A percentile compares a stretch with the other conserved stretches of the same genome.
These are phyloP conservation scores for Dynastes grantii DNA, from an alignment of 2,888 invertebrate genomes.

Conservation along the genomic window DNA sequence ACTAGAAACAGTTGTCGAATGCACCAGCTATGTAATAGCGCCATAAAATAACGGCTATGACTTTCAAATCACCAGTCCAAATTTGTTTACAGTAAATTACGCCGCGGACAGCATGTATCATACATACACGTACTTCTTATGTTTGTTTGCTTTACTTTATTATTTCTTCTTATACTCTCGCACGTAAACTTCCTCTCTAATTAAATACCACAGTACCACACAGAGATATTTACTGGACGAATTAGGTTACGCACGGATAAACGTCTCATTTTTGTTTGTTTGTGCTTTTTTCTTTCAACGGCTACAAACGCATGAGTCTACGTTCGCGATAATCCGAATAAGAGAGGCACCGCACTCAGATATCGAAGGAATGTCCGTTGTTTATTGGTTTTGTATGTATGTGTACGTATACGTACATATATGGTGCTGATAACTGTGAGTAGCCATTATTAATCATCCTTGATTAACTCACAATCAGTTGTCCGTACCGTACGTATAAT, in stretches of 20 bases:
- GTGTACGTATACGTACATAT: neutral
- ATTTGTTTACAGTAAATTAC: neutral
- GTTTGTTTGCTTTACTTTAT: slow-evolving; percentile 1
- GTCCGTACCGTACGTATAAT: neutral
- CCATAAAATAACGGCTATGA: neutral
- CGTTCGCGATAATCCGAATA: neutral
- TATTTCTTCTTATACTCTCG: neutral
- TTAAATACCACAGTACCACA: neutral
- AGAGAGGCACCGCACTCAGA: neutral
- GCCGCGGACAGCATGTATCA: slow-evolving; percentile 1
- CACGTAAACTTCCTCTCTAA: slow-evolving; percentile 10
- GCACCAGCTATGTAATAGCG: no score
- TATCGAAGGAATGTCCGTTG: slow-evolving; percentile 3
- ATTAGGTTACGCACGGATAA: slow-evolving; percentile 8
- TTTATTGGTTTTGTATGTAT: slow-evolving; percentile 3
- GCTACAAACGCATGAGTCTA: neutral
- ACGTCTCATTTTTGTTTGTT: neutral
- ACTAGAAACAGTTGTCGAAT: no score
- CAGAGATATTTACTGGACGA: slow-evolving; percentile 1
- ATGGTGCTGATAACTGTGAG: neutral
- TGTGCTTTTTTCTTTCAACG: neutral
- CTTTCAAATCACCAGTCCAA: neutral
- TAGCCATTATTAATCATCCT: neutral
- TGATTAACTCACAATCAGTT: neutral
- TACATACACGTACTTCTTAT: neutral